Evolutionary conservation across 2,797 vertebrate genomes (phyloP), one percentile per base, ranked within the genome.

Genomic region (Bradypodion ventrale): DNA sequence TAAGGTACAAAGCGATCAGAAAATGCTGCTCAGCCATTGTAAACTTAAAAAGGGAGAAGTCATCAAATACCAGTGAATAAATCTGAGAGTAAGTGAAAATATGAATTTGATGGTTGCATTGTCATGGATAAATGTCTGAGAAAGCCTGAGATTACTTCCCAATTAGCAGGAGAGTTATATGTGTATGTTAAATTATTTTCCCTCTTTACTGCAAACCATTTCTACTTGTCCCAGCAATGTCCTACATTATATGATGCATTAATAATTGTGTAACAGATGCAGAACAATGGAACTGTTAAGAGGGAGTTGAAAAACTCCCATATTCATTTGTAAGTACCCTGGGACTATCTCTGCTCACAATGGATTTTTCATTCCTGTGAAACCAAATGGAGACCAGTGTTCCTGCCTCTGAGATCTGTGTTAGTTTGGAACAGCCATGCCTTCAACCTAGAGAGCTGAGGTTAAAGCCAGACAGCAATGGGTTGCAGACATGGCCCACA

Each of bases 41-140:
- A 87, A 83, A 88, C 85, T 49, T 85, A 3, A 85, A 79, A 78
- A 25, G 62, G 1, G 49, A 40, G 78, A 62, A 12, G 80, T 91
- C 82, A 80, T 74, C 66, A 89, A 92, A 85, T 87, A 44, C 87
- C 83, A 87, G 66, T 0, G 0, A 83, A 88, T 88, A 89, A 92
- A 92, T 91, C 90, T 87, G 75, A 83, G 80, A 90, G 86, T 90
- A 90, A 93, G 88, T 91, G 91, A 92, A 94, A 92, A 81, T 90
- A 89, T 89, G 88, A 88, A 73, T 89, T 89, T 92, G 88, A 83
- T 83, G 76, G 63, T 80, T 91, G 87, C 86, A 80, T 82, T 92
- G 81, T 92, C 90, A 91, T 93, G 92, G 94, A 89, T 91, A 91
- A 85, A 82, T 83, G 86, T 83, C 75, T 89, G 80, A 84, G 49